phyloP scores from a whole-genome alignment of 64 coral and sea anemone species.

The Porites australiensis region DNA sequence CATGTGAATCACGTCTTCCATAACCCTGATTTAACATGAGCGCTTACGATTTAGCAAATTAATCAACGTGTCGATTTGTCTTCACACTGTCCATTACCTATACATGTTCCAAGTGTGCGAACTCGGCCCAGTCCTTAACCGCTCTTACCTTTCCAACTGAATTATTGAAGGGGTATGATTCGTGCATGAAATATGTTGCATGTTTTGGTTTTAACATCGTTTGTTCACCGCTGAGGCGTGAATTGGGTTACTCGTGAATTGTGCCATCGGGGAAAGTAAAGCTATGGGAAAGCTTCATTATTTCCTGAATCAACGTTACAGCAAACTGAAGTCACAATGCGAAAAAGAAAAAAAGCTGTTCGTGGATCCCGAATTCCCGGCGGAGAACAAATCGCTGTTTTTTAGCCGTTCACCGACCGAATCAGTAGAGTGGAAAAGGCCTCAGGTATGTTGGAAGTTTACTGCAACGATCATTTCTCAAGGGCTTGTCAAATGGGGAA shows the following conservation, averaged over 20 bases:
- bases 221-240: neutral
- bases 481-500: no score
- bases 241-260: neutral
- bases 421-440: conserved; percentile 82
- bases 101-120: no score
- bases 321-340: conserved; percentile 74
- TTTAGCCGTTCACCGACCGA: conserved; percentile 77
- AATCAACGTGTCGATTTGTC: no score
- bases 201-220: neutral
- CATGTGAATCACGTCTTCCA: no score
- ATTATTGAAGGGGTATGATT: no score
- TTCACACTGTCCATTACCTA: no score
- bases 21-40: no score
- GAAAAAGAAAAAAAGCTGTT: conserved; percentile 67
- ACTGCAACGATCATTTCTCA: neutral
- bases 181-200: neutral
- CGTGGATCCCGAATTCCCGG: conserved; percentile 73
- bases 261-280: neutral
- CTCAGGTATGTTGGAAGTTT: conserved; percentile 58
- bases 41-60: no score
- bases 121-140: no score
- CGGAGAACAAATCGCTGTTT: conserved; percentile 76
- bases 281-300: conserved; percentile 71
- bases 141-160: no score
- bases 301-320: conserved; percentile 73